Percentiles rank a stretch among this genome's conserved stretches.
Conservation (phyloP, 2,888 invertebrate genomes). For the Chymomyza procnemis region DNA sequence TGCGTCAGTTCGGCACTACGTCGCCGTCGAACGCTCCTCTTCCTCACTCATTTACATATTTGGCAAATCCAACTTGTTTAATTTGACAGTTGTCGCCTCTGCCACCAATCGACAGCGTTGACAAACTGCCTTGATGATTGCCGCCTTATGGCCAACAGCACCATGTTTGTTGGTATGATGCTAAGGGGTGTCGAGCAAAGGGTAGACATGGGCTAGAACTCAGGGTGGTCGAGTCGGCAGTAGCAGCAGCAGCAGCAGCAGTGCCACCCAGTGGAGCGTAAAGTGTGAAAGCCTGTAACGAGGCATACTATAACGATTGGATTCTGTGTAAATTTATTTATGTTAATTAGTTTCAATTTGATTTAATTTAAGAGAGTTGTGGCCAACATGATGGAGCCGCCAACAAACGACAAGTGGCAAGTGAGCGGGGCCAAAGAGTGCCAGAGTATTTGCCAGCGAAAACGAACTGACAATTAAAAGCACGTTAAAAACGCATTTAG, state of each 20-base stretch:
- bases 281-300: constrained; percentile 69
- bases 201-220: neutral
- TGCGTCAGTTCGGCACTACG: constrained; percentile 59
- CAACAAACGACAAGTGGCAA: constrained; percentile 13
- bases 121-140: neutral
- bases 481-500: constrained; percentile 76
- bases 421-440: neutral
- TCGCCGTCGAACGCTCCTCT: too few species aligned
- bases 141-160: constrained; percentile 15
- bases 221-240: neutral
- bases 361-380: constrained; percentile 55
- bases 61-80: constrained; percentile 66
- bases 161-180: constrained; percentile 36
- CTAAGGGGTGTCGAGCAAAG: constrained; percentile 3
- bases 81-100: constrained; percentile 68
- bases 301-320: constrained; percentile 65
- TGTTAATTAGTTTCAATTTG: constrained; percentile 72
- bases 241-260: neutral
- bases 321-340: constrained; percentile 71
- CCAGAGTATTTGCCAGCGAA: constrained; percentile 8
- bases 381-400: neutral
- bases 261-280: constrained; percentile 51
- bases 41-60: constrained; percentile 58
- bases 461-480: constrained; percentile 73
- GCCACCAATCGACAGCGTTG: neutral